phyloP scores from a whole-genome alignment of 1,140 invertebrate genomes.

The Drosophila novamexicana region DNA sequence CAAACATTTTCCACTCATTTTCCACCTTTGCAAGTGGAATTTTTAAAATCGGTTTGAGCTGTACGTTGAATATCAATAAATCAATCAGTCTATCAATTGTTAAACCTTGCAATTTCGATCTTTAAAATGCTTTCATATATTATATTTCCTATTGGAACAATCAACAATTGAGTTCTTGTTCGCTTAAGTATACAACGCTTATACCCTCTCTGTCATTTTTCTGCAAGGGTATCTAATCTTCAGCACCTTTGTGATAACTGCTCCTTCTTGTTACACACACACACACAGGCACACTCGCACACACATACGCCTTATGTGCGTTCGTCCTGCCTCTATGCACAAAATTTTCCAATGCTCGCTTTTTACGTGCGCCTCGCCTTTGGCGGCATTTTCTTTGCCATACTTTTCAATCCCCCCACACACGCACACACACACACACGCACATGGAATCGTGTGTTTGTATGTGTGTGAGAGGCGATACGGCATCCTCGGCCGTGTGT shows the following conservation, averaged over 20 bases:
- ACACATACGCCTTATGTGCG: slow-evolving; percentile 1
- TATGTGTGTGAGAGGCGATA: slow-evolving; percentile 31
- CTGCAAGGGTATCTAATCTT: background rate
- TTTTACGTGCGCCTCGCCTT: slow-evolving; percentile 38
- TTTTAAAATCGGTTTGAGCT: too few species aligned
- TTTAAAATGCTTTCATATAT: too few species aligned
- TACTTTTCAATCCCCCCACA: slow-evolving; percentile 63
- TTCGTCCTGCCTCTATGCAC: slow-evolving; percentile 23
- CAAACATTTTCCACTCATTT: too few species aligned
- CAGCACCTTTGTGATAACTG: background rate
- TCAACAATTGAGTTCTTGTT: too few species aligned
- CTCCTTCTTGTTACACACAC: background rate
- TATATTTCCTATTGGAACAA: too few species aligned
- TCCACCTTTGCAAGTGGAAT: too few species aligned
- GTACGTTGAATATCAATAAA: too few species aligned
- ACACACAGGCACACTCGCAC: background rate
- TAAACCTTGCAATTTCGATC: too few species aligned
- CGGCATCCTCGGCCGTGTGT: slow-evolving; percentile 33
- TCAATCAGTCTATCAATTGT: too few species aligned
- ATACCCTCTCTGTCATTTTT: background rate
- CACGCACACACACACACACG: slow-evolving; percentile 22
- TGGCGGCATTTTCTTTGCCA: slow-evolving; percentile 74
- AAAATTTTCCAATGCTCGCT: slow-evolving; percentile 45
- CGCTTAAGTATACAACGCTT: background rate
- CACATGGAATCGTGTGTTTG: background rate